Evolutionary conservation across 2,888 invertebrate genomes (phyloP).

Genomic region (Andrena hattorfiana): DNA sequence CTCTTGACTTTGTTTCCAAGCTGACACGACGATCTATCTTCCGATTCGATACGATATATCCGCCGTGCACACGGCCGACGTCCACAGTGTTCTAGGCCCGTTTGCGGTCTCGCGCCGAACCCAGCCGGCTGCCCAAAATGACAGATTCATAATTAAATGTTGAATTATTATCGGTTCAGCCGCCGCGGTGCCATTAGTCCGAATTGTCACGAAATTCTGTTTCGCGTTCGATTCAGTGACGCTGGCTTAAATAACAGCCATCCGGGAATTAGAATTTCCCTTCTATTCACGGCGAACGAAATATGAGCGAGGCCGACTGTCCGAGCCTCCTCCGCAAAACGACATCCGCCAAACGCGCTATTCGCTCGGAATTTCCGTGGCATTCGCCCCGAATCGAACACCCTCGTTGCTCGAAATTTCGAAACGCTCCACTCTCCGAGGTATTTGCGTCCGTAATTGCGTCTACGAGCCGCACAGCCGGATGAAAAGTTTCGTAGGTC

Average conservation of each 20-base stretch:
- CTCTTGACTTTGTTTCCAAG: constrained; percentile 54
- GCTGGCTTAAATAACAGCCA: constrained; percentile 24
- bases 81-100: constrained; percentile 9
- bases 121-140: constrained; percentile 23
- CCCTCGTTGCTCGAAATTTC: background rate
- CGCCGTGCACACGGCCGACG: background rate
- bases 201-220: constrained; percentile 40
- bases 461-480: background rate
- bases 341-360: background rate
- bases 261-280: constrained; percentile 21
- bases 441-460: constrained; percentile 2
- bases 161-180: constrained; percentile 52
- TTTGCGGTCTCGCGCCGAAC: constrained; percentile 41
- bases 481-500: background rate
- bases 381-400: background rate
- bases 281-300: constrained; percentile 13
- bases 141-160: constrained; percentile 57
- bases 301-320: background rate
- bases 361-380: constrained; percentile 3
- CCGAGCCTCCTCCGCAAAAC: background rate
- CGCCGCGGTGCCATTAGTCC: constrained; percentile 34
- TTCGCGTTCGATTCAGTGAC: constrained; percentile 14
- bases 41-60: constrained; percentile 33
- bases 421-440: background rate
- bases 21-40: constrained; percentile 50